Evolutionary conservation across 2,113 vertebrate species (phyloP).

Genomic region (Lucifuga dentata): DNA sequence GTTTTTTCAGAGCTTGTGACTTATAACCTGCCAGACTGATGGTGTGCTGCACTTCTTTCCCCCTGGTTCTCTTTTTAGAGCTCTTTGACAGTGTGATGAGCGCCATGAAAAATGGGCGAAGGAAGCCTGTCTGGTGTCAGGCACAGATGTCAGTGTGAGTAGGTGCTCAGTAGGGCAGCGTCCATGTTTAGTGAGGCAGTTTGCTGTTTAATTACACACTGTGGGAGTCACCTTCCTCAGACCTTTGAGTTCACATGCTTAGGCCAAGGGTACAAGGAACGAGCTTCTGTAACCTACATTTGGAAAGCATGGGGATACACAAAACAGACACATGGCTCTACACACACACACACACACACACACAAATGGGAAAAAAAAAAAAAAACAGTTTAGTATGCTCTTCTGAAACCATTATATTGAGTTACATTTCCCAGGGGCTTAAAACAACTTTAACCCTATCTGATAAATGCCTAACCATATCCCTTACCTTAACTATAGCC

Average conservation of each 20-base stretch:
- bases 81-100: constrained; percentile 44
- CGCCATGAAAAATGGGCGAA: constrained; percentile 54
- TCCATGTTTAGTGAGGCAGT: constrained; percentile 80
- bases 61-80: constrained; percentile 19
- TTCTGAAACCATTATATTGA: too few species aligned
- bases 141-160: constrained; percentile 70
- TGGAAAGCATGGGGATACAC: constrained; percentile 41
- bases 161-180: constrained; percentile 69
- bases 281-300: constrained; percentile 43
- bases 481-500: not conserved
- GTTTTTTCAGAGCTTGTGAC: constrained; percentile 34
- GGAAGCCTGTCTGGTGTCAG: constrained; percentile 42
- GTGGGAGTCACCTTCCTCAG: constrained; percentile 83
- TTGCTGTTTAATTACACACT: constrained; percentile 85
- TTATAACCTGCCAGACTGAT: constrained; percentile 29
- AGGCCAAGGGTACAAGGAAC: constrained; percentile 63
- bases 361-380: too few species aligned
- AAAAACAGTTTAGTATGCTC: not conserved
- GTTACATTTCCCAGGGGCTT: not conserved
- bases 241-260: constrained; percentile 58
- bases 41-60: constrained; percentile 4
- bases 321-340: not conserved
- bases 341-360: constrained; percentile 14
- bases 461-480: not conserved
- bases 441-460: not conserved